Evolutionary conservation across 1,140 invertebrate species (phyloP), one percentile per base, ranked within the genome.

Genomic region (Drosophila elegans): DNA sequence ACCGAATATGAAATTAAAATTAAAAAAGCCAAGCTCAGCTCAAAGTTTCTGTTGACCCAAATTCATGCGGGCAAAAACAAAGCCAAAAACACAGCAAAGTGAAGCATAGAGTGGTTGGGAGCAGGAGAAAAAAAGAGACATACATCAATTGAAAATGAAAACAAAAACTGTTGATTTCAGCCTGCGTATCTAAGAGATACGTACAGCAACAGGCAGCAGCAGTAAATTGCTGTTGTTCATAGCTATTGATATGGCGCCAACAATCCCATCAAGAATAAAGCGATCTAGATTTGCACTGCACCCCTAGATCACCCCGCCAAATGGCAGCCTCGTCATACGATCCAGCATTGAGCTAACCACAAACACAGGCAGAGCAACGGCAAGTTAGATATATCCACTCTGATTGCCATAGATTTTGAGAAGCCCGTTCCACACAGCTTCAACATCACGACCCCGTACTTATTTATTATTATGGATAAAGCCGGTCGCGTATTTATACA

Each of bases 41-140:
- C 78, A 68, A 89, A 78, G 72, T 89, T 83, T 60, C 57, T 61
- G 85, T 74, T 88, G 84, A 88, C 84, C 84, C 64, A 88, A 80
- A 89, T 88, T 80, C 48, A 56, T 46, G 46, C 67, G 56, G 36
- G 71, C 71, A 66, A 68, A 67, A 85, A 80, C 45, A 42, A 74
- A 79, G 63, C 5, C 10, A 39, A 34, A 39, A 2, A 34, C 9
- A 21, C 13, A 32, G 41, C 55, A 21, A 60, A 61, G 62, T 27
- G 45, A 29, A 48, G 32, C 4, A 10, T 38, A 38, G 10, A 57
- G 45, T 13, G 44, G 25, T 42, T 11, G n/a, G 10, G 32, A 16
- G 52, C 11, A 45, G 21, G 44, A 29, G 16, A 4, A 39, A 38
- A 51, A 55, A 16, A 27, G 27, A 39, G 64, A 52, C 51, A 62